Evolutionary conservation across 1,140 invertebrate species (phyloP).

Genomic region (Samia ricini): DNA sequence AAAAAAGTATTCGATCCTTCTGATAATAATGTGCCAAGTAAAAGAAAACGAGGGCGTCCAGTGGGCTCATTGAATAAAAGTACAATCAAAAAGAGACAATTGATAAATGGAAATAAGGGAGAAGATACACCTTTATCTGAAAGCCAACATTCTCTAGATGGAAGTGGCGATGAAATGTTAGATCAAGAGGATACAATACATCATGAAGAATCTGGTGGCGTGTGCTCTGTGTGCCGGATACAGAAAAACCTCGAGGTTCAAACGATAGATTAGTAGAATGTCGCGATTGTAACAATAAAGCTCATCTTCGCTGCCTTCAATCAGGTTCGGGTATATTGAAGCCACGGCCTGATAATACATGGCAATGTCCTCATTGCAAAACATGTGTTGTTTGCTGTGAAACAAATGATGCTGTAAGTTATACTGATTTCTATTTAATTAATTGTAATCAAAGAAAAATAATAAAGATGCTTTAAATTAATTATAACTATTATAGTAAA

Average conservation of each 20-base stretch:
- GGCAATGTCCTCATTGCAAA: conserved; percentile 86
- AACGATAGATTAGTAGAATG: conserved; percentile 86
- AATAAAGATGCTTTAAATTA: too few relatives aligned
- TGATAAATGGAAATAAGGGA: conserved; percentile 38
- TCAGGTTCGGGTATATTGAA: conserved; percentile 81
- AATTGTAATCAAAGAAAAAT: too few relatives aligned
- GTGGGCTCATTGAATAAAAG: conserved; percentile 79
- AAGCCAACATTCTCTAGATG: conserved; percentile 69
- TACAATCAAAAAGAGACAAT: conserved; percentile 73
- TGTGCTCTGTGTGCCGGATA: conserved; percentile 79
- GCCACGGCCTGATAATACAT: conserved; percentile 82
- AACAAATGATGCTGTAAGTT: conserved; percentile 84
- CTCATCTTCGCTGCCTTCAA: conserved; percentile 83
- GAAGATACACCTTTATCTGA: conserved; percentile 57
- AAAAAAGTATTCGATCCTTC: conserved; percentile 90
- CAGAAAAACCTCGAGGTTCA: conserved; percentile 78
- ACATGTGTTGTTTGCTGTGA: conserved; percentile 84
- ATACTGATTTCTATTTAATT: conserved; percentile 11
- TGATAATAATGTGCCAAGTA: conserved; percentile 84
- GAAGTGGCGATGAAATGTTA: conserved; percentile 64
- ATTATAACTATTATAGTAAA: too few relatives aligned
- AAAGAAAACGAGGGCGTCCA: conserved; percentile 81
- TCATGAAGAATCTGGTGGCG: conserved; percentile 69
- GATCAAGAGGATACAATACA: conserved; percentile 52
- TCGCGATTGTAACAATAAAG: conserved; percentile 88